Conservation (phyloP, 2,797 vertebrate species). For the Mormyrops boulengeri region DNA sequence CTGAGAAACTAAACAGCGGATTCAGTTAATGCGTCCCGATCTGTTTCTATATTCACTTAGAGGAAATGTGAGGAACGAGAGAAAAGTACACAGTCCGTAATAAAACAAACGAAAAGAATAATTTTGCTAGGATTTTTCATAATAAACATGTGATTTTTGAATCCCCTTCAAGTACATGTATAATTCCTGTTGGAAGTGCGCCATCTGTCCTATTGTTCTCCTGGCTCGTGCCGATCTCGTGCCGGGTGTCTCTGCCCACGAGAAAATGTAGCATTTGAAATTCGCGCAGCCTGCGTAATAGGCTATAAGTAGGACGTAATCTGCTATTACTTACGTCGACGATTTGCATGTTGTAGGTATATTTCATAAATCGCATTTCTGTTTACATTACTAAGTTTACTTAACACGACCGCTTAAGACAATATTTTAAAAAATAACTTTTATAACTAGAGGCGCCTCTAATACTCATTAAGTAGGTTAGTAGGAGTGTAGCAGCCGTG, state of each 20-base stretch:
- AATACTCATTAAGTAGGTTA: background rate
- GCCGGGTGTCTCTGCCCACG: constrained; percentile 34
- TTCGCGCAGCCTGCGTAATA: background rate
- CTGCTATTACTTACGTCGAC: background rate
- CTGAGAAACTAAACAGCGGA: background rate
- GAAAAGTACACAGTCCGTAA: background rate
- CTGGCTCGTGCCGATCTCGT: constrained; percentile 71
- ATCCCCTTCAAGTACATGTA: constrained; percentile 9
- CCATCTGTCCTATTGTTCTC: constrained; percentile 66
- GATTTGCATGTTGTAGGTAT: background rate
- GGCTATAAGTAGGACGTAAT: background rate
- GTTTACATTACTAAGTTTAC: background rate
- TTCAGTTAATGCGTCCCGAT: background rate
- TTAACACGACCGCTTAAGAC: background rate
- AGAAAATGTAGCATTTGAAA: constrained; percentile 12
- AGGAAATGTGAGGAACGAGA: background rate
- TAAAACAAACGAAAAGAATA: background rate
- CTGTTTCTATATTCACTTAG: background rate
- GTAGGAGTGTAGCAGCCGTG: background rate
- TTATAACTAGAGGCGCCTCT: background rate
- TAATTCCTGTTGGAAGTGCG: constrained; percentile 48
- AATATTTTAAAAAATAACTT: background rate
- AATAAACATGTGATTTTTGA: background rate
- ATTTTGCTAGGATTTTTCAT: background rate
- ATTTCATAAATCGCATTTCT: background rate